Evolutionary conservation across 1,140 invertebrate genomes (phyloP).

Genomic region (Zaprionus capensis): DNA sequence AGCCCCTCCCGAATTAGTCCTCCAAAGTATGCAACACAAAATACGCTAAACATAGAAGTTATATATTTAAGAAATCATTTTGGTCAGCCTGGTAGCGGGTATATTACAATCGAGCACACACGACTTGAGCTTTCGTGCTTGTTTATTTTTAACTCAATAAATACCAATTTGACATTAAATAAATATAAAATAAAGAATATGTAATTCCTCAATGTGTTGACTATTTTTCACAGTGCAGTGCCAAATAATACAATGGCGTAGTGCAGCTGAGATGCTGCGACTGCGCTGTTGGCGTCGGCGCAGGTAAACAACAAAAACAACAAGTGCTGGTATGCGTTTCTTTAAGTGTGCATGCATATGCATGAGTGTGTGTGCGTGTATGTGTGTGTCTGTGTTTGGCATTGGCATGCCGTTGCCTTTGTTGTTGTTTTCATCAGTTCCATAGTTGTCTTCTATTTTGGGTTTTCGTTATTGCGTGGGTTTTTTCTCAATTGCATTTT

Average conservation of each 20-base stretch:
- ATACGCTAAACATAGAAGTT: too few species aligned
- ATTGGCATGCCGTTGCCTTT: slow-evolving; percentile 59
- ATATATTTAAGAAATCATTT: too few species aligned
- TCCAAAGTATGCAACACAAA: too few species aligned
- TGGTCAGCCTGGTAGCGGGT: too few species aligned
- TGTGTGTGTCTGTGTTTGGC: slow-evolving; percentile 38
- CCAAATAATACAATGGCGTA: slow-evolving; percentile 47
- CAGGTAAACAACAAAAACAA: slow-evolving; percentile 50
- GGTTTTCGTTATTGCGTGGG: slow-evolving; percentile 76
- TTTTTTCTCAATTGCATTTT: slow-evolving; percentile 82
- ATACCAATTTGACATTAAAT: too few species aligned
- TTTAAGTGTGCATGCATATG: slow-evolving; percentile 5
- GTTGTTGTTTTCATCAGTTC: slow-evolving; percentile 60
- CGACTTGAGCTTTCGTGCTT: too few species aligned
- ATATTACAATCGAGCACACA: too few species aligned
- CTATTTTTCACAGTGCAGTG: slow-evolving; percentile 46
- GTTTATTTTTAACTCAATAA: too few species aligned
- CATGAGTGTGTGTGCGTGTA: slow-evolving; percentile 26
- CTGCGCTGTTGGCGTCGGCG: slow-evolving; percentile 45
- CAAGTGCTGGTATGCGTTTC: slow-evolving; percentile 41
- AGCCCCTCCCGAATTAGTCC: too few species aligned
- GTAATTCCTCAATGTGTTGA: neutral
- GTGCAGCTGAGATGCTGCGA: slow-evolving; percentile 58
- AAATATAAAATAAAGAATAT: too few species aligned
- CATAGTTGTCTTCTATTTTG: slow-evolving; percentile 73